phyloP scores from a whole-genome alignment of 1,140 invertebrate species.

The Bombyx mori region ASM3026992v2 NC_085118.1:7059001-7059500 shows the following conservation, averaged over 20 bases:
- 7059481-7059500: conserved; percentile 74
- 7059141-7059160: too few relatives aligned
- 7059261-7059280: too few relatives aligned
- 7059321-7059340: background rate
- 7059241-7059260: too few relatives aligned
- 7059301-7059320: too few relatives aligned
- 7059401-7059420: conserved; percentile 80
- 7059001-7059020: conserved; percentile 55
- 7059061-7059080: conserved; percentile 34
- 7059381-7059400: background rate
- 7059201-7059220: too few relatives aligned
- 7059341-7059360: background rate
- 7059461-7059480: conserved; percentile 74
- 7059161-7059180: too few relatives aligned
- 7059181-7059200: too few relatives aligned
- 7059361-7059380: background rate
- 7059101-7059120: too few relatives aligned
- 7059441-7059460: conserved; percentile 77
- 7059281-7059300: too few relatives aligned
- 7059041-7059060: conserved; percentile 50
- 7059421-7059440: conserved; percentile 75
- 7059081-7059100: too few relatives aligned
- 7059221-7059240: too few relatives aligned
- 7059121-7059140: conserved; percentile 65
- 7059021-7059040: conserved; percentile 54